Base-by-base conservation (phyloP, 2,797 vertebrate species). In the Sebastes nivosus region DNA sequence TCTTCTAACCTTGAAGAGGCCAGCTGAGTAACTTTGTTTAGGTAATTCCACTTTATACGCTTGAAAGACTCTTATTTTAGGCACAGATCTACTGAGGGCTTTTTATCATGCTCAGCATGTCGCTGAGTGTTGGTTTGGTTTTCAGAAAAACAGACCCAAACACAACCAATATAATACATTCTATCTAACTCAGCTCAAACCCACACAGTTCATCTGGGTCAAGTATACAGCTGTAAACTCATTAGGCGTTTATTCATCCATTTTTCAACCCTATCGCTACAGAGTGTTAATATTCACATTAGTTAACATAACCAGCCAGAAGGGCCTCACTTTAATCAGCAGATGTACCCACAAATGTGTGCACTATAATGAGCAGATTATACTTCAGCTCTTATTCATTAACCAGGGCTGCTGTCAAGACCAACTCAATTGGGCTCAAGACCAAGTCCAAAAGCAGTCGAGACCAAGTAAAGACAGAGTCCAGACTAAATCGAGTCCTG, bases 1-100 rank as follows among this genome's bases (percentile, higher is more conserved):
- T 60, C 79, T 68, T 74, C 42, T 74, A 71, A 81, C 70, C 72
- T 73, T 80, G 66, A 84, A 76, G 73, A 50, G 75, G 29, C 25
- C 6, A 67, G 22, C 66, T 16, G 77, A 70, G 70, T 36, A 61
- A 70, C 74, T 58, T 80, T 74, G 65, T 77, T 77, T 16, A 38
- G 12, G 52, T 57, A 20, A 67, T 73, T 82, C 13, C 55, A 18
- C 25, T 70, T 72, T 58, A 66, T 50, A 30, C 1, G 9, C 36
- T 36, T 75, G 71, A 74, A n/a, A 42, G 36, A 54, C 34, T 42
- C 27, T 73, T 60, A 54, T 69, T 75, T 78, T 16, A 24, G 34
- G 11, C 2, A 5, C 50, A 8, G 24, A 14, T 75, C 38, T 22
- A 8, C 18, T 5, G 9, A 16, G 29, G 34, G 18, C 4, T 72